Conservation (phyloP, 2,113 vertebrate species). For the Hylia prasina region DNA sequence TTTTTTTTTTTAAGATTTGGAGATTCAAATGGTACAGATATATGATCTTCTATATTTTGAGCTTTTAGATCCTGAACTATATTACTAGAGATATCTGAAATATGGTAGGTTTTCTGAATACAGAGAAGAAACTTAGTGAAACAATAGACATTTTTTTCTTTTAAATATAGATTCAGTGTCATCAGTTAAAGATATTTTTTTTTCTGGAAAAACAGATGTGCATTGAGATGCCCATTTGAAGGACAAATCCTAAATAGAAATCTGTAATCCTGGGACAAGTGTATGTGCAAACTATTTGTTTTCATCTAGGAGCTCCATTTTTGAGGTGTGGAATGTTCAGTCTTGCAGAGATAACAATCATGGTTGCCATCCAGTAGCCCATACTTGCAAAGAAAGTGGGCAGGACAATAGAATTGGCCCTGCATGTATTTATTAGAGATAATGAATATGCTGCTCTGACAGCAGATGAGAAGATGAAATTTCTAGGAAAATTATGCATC, state of each 20-base stretch:
- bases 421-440: not conserved
- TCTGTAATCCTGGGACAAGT: not conserved
- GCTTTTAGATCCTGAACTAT: not conserved
- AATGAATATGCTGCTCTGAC: not conserved
- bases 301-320: not conserved
- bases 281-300: not conserved
- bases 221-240: not conserved
- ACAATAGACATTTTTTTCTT: not conserved
- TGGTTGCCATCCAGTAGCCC: not conserved
- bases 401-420: not conserved
- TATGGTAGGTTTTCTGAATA: not conserved
- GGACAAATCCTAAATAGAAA: not conserved
- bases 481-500: not conserved
- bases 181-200: not conserved
- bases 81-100: not conserved
- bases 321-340: not conserved
- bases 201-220: not conserved
- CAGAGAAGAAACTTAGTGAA: not conserved
- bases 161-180: not conserved
- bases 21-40: not conserved
- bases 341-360: not conserved
- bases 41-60: not conserved
- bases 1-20: not conserved
- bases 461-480: not conserved
- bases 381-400: not conserved